Evolutionary conservation across 2,888 invertebrate species (phyloP).

Genomic region (Aelia acuminata): DNA sequence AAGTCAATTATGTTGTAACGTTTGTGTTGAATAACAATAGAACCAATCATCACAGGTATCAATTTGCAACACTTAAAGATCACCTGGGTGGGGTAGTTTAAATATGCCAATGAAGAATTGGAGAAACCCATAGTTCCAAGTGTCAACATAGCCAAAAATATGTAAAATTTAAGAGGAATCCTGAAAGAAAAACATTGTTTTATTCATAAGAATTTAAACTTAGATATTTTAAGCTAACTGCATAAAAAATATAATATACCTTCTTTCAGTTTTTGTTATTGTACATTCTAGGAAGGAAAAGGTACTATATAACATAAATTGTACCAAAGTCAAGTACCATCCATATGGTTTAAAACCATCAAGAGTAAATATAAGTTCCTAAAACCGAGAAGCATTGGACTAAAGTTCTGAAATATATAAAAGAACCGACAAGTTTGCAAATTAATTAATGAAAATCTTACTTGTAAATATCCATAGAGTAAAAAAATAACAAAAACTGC

Average conservation of each 20-base stretch:
- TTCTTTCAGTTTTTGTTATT: slow-evolving; percentile 68
- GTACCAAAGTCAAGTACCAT: slow-evolving; percentile 92
- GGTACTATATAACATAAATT: slow-evolving; percentile 87
- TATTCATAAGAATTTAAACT: background rate
- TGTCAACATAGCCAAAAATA: slow-evolving; percentile 86
- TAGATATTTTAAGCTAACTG: background rate
- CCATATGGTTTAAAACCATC: slow-evolving; percentile 91
- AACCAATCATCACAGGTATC: slow-evolving; percentile 94
- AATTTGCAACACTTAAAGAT: slow-evolving; percentile 98
- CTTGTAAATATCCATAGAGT: slow-evolving; percentile 90
- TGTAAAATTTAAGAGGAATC: slow-evolving; percentile 87
- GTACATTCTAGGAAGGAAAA: slow-evolving; percentile 85
- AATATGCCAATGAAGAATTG: slow-evolving; percentile 92
- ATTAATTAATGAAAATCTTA: slow-evolving; percentile 66
- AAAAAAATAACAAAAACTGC: slow-evolving; percentile 91
- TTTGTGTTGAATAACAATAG: slow-evolving; percentile 92
- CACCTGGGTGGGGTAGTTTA: slow-evolving; percentile 94
- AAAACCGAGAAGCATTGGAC: slow-evolving; percentile 65
- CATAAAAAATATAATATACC: slow-evolving; percentile 56
- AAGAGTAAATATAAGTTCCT: slow-evolving; percentile 92
- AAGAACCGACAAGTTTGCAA: background rate
- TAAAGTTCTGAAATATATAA: slow-evolving; percentile 37
- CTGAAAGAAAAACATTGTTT: slow-evolving; percentile 71
- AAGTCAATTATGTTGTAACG: slow-evolving; percentile 87
- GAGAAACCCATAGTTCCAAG: slow-evolving; percentile 97